Percentiles rank a stretch among this genome's conserved stretches.
phyloP scores from a whole-genome alignment of 2,888 invertebrate genomes.

The Eilema griseolum region DNA sequence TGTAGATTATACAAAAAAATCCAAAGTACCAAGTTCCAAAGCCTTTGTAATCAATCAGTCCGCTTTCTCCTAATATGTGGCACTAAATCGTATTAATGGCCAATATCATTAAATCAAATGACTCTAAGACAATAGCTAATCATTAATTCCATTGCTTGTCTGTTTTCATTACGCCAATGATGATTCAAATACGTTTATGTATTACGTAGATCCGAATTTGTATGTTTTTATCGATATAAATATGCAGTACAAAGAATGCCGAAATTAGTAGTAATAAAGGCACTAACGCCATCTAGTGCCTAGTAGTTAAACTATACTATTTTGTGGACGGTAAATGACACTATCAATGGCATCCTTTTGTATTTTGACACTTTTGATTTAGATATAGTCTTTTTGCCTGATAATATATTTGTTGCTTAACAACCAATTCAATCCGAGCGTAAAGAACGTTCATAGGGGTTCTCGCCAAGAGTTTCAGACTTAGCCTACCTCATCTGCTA shows the following conservation, averaged over 20 bases:
- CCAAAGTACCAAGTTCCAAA: neutral
- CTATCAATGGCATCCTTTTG: too few species aligned
- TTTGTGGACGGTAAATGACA: neutral
- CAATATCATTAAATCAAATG: slow-evolving; percentile 13
- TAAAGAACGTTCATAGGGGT: neutral
- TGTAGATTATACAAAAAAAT: neutral
- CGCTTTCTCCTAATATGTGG: slow-evolving; percentile 16
- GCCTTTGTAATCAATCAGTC: neutral
- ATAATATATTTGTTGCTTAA: too few species aligned
- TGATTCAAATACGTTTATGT: neutral
- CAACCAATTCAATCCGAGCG: neutral
- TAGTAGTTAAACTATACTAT: neutral
- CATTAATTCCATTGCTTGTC: slow-evolving; percentile 12
- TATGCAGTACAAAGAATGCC: neutral
- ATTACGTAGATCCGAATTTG: neutral
- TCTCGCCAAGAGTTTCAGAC: too few species aligned
- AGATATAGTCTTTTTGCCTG: too few species aligned
- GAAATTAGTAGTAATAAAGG: neutral
- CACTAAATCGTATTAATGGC: slow-evolving; percentile 11
- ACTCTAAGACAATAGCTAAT: slow-evolving; percentile 9
- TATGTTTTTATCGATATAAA: neutral
- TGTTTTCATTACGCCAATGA: slow-evolving; percentile 6
- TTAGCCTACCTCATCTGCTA: too few species aligned
- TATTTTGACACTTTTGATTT: neutral
- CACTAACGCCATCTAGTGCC: slow-evolving; percentile 11